Base-by-base conservation (phyloP, 2,888 invertebrate genomes). In the Acheta domesticus region DNA sequence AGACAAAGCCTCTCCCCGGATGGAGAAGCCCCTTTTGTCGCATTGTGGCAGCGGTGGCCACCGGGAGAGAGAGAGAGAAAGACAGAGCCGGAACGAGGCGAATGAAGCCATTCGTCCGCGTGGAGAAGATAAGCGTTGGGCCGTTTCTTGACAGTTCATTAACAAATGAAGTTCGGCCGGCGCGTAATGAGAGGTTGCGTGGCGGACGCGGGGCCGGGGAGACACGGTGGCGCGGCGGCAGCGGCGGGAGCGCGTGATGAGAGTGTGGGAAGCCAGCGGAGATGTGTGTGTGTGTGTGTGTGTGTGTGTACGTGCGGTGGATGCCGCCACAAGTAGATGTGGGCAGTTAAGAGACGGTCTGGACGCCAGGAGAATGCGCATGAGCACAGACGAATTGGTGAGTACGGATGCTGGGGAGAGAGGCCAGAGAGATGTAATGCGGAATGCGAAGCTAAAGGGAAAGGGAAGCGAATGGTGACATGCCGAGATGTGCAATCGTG, bases 51-150 rank as follows among this genome's bases (percentile, higher is more conserved):
- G 16, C 16, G 62, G 62, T 62, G 16, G 62, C 62, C 62, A 19
- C 62, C 14, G 62, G 4, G 14, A 14, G 62, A 62, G 62, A 11
- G 1, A n/a, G 62, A 62, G 62, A n/a, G n/a, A 19, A n/a, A n/a
- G 16, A n/a, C 16, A n/a, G 62, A 19, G 62, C 3, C 14, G 62
- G 62, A 5, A 5, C n/a, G 14, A 14, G 62, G 12, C 14, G 62
- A n/a, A 62, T 62, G 62, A 62, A 62, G 62, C 62, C 62, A 62
- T 62, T 62, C 62, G 62, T 62, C 62, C 62, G 62, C 62, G 62
- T n/a, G n/a, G 8, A n/a, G 16, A 62, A 62, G 62, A 62, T 62
- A 62, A 62, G 62, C 62, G 62, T n/a, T 19, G 62, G 62, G 16
- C 62, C 62, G 62, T 62, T 62, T 62, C 62, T 62, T 62, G 62